These are phyloP conservation scores for Ceyx melanurus DNA, from an alignment of 2,113 vertebrate species.

Conservation along the genomic window DNA sequence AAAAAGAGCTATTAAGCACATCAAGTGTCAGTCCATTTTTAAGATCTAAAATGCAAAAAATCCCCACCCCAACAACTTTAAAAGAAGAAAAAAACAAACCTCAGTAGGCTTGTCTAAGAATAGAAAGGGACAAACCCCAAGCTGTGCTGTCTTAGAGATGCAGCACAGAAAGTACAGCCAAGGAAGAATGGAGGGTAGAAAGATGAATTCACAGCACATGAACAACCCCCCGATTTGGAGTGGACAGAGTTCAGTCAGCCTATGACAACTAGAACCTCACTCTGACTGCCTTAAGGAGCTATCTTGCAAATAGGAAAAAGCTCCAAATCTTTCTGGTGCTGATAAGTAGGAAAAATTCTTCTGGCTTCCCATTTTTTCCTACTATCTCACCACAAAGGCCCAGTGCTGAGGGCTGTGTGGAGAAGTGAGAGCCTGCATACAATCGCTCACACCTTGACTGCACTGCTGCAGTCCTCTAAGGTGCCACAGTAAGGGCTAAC, in stretches of 20 bases:
- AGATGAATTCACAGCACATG: background rate
- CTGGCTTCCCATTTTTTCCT: background rate
- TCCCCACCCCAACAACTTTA: background rate
- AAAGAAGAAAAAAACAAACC: background rate
- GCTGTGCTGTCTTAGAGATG: slow-evolving; percentile 19
- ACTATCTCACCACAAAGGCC: background rate
- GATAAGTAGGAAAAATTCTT: background rate
- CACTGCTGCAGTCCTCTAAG: background rate
- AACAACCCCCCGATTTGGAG: slow-evolving; percentile 7
- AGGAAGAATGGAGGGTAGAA: background rate
- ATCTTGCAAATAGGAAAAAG: background rate
- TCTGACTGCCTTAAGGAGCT: background rate
- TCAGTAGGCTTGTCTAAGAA: slow-evolving; percentile 30
- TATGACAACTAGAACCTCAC: background rate
- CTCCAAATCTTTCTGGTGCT: background rate
- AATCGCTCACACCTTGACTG: background rate
- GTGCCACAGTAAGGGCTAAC: background rate
- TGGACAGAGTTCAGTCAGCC: background rate
- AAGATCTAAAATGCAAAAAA: background rate
- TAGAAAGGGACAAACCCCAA: slow-evolving; percentile 20
- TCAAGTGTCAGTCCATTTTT: slow-evolving; percentile 26
- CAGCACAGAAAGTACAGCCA: slow-evolving; percentile 61
- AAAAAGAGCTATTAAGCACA: background rate
- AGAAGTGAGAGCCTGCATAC: background rate
- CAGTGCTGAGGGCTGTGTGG: background rate